Evolutionary conservation across 1,140 invertebrate species (phyloP), one percentile per base, ranked within the genome.

Genomic region (Lepidurus packardi): DNA sequence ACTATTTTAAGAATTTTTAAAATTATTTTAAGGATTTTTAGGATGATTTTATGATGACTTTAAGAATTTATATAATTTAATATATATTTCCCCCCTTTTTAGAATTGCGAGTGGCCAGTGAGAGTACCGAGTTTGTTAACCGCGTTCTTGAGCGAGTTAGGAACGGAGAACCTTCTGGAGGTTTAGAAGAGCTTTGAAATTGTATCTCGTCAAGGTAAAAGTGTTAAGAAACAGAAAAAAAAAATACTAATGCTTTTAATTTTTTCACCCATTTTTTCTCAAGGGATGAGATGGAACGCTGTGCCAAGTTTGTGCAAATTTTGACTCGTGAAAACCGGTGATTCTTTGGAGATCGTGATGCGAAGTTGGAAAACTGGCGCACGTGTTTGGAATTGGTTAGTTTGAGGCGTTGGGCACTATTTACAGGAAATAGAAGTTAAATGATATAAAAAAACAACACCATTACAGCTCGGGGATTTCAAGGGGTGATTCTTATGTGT

Each of bases 51-150:
- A 78, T 25, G 25, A 25, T 25, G 25, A 25, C 13, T 6, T 43
- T 25, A 25, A 25, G 25, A 34, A 25, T 75, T 47, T 41, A 25
- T 34, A 75, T 7, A 25, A 74, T 76, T 77, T 10, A 75, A 45
- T 74, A 16, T 79, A 2, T 74, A 73, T 75, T 76, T 80, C 80
- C 78, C 82, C 74, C 76, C 82, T 81, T 88, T 89, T 78, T 88
- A 93, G 93, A 90, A 85, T 84, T 90, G 73, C 89, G 89, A 85
- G 92, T 95, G 83, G 94, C 93, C 78, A 93, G 91, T 75, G 88
- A 92, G 81, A 92, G 93, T 21, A 93, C 93, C 13, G 94, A 95
- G 79, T 95, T 92, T 87, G 94, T 95, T 1, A 95, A 95, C 84
- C 90, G 88, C 84, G 89, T 94, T n/a, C 85, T 95, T 82, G 92